These are phyloP conservation scores for Limnephilus rhombicus DNA, from an alignment of 2,888 invertebrate genomes.

Conservation along the genomic window DNA sequence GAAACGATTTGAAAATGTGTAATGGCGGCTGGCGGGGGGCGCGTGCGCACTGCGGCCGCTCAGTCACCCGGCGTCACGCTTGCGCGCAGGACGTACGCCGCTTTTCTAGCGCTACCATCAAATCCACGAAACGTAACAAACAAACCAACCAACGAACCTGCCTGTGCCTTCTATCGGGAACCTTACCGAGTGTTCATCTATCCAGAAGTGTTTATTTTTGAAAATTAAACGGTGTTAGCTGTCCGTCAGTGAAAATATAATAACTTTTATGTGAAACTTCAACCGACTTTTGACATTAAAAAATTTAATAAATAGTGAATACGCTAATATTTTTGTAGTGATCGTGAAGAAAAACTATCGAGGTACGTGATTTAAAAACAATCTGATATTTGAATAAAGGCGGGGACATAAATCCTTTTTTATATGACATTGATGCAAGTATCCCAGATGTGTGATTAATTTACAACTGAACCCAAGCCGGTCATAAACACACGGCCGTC, in stretches of 20 bases:
- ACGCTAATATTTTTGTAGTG: background rate
- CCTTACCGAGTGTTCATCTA: background rate
- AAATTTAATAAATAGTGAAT: background rate
- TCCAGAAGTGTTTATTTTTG: background rate
- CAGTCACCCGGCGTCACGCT: conserved; percentile 57
- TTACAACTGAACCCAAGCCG: conserved; percentile 50
- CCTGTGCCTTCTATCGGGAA: conserved; percentile 9
- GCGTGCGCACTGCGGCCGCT: conserved; percentile 59
- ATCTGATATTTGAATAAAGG: background rate
- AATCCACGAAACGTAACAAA: conserved; percentile 18
- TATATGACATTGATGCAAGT: conserved; percentile 33
- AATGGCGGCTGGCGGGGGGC: conserved; percentile 58
- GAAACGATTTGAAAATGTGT: conserved; percentile 62
- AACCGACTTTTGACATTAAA: background rate
- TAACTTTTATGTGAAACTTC: background rate
- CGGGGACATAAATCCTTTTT: background rate
- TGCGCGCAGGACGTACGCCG: conserved; percentile 53
- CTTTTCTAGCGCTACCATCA: conserved; percentile 29
- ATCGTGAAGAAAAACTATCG: background rate
- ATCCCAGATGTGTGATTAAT: conserved; percentile 48
- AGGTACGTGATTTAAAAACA: background rate
- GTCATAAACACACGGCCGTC: conserved; percentile 39
- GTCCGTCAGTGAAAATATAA: background rate
- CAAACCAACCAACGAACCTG: background rate
- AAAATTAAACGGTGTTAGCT: background rate